These are phyloP conservation scores for Prionchulus punctatus DNA, from an alignment of 2,888 invertebrate genomes.

Conservation along the genomic window DNA sequence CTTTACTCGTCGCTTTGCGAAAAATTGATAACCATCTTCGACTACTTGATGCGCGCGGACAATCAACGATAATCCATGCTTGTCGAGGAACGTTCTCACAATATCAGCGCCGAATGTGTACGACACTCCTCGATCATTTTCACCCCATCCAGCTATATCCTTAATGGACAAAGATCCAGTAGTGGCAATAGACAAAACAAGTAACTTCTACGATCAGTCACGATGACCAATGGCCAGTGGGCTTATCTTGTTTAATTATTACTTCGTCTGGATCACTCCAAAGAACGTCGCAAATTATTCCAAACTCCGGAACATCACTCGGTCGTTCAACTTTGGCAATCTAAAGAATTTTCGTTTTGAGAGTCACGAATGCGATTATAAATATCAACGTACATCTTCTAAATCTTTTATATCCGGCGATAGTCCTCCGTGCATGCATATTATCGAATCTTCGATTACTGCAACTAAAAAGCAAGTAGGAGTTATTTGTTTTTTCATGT, in stretches of 20 bases:
- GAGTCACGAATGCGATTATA: not conserved
- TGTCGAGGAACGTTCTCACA: slow-evolving; percentile 94
- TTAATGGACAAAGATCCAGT: slow-evolving; percentile 17
- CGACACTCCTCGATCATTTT: slow-evolving; percentile 42
- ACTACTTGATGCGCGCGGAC: slow-evolving; percentile 31
- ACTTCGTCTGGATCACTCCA: slow-evolving; percentile 26
- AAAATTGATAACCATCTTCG: slow-evolving; percentile 43
- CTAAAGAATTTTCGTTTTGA: slow-evolving; percentile 15
- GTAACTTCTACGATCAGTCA: not conserved
- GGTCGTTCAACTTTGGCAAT: slow-evolving; percentile 30
- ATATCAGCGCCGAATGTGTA: slow-evolving; percentile 63
- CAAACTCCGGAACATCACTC: slow-evolving; percentile 34
- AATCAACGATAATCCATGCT: slow-evolving; percentile 45
- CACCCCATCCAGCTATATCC: slow-evolving; percentile 58
- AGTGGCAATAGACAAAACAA: not conserved
- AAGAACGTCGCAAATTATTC: slow-evolving; percentile 35
- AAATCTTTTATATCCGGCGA: slow-evolving; percentile 39
- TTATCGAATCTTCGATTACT: slow-evolving; percentile 40
- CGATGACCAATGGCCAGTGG: not conserved
- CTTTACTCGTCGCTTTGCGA: slow-evolving; percentile 38
- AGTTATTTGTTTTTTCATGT: not conserved
- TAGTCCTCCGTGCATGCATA: slow-evolving; percentile 43
- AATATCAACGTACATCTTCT: slow-evolving; percentile 32
- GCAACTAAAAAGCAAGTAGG: slow-evolving; percentile 34
- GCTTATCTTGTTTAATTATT: not conserved